Base-by-base conservation (phyloP, 2,888 invertebrate species). In the Odontothrips loti region DNA sequence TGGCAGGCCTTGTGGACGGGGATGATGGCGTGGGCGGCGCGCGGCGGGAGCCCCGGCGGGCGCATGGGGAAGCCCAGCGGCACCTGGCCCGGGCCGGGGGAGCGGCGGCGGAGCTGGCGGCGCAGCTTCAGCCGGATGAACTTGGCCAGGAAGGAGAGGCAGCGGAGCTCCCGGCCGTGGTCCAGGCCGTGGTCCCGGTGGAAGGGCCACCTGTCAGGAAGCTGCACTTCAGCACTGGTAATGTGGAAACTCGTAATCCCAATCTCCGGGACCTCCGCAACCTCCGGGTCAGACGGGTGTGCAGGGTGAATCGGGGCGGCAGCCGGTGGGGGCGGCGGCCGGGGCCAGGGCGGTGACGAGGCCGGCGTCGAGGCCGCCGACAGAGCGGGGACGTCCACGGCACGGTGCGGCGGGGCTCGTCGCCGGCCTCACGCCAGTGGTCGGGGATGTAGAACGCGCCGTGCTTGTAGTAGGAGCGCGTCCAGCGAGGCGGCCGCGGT, bases 1-100 rank as follows among this genome's bases (percentile, higher is more conserved):
- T 75, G 68, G 68, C 68, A 27, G 20, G 68, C 68, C 68, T 27
- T 75, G 58, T 75, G 9, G 68, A 75, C 23, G 12, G 11, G 68
- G 68, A 8, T 27, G 23, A 48, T 17, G 48, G 80, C 48, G 47
- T 79, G 23, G 48, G 48, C 58, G 80, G 51, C 48, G 47, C 47
- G 48, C 80, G 80, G 47, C 11, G 80, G 20, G 47, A 79, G 79
- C 47, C n/a, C 47, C 29, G 79, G 43, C 79, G 15, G 48, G 48
- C 20, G 34, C 34, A 43, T 43, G 3, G 34, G 34, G 34, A 6
- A 43, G 34, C 79, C 79, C n/a, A 20, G 43, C 43, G 79, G 34
- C 34, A 79, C n/a, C 10, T 20, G 43, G n/a, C 43, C 47, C 48
- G 34, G 2, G n/a, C 79, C 48, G 48, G 48, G 27, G 27, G 11